phyloP scores from a whole-genome alignment of 2,888 invertebrate species.

The Aleiodes leptofemur region DNA sequence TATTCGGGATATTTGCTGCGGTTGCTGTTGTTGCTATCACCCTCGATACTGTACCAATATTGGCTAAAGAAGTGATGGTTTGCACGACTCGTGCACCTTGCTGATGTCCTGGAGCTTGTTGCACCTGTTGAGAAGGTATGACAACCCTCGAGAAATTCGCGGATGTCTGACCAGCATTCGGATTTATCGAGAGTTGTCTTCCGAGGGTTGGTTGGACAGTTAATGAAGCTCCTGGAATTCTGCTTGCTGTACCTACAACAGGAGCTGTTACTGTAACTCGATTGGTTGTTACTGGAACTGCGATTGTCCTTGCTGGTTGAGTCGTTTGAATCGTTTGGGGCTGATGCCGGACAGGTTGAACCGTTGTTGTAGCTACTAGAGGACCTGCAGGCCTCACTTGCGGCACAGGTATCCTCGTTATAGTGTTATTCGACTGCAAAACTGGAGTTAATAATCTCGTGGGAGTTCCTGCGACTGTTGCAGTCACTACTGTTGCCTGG shows the following conservation, averaged over 20 bases:
- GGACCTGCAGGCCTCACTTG: slow-evolving; percentile 66
- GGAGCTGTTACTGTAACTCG: slow-evolving; percentile 71
- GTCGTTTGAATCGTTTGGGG: slow-evolving; percentile 69
- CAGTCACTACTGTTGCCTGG: slow-evolving; percentile 70
- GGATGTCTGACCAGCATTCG: slow-evolving; percentile 62
- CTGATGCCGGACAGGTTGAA: slow-evolving; percentile 65
- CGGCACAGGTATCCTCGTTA: slow-evolving; percentile 68
- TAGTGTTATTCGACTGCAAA: slow-evolving; percentile 65
- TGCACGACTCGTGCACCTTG: slow-evolving; percentile 69
- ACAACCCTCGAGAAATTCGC: slow-evolving; percentile 71
- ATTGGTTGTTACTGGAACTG: slow-evolving; percentile 65
- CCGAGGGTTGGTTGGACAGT: slow-evolving; percentile 68
- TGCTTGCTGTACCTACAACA: slow-evolving; percentile 67
- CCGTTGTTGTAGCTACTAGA: slow-evolving; percentile 65
- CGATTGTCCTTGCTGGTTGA: slow-evolving; percentile 66
- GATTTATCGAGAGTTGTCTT: slow-evolving; percentile 69
- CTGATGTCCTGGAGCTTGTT: slow-evolving; percentile 58
- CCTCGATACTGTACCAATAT: slow-evolving; percentile 67
- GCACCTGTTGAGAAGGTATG: slow-evolving; percentile 70
- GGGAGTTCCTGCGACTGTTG: slow-evolving; percentile 65
- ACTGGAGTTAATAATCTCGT: slow-evolving; percentile 71
- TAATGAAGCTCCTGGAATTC: slow-evolving; percentile 67
- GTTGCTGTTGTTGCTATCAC: slow-evolving; percentile 70
- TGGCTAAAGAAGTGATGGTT: slow-evolving; percentile 69
- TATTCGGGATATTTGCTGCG: slow-evolving; percentile 59